A percentile compares a stretch with the other conserved stretches of the same genome.
Conservation (phyloP, 30 jellyfish, hydroid and myxozoan genomes). For the Catostylus mosaicus region DNA sequence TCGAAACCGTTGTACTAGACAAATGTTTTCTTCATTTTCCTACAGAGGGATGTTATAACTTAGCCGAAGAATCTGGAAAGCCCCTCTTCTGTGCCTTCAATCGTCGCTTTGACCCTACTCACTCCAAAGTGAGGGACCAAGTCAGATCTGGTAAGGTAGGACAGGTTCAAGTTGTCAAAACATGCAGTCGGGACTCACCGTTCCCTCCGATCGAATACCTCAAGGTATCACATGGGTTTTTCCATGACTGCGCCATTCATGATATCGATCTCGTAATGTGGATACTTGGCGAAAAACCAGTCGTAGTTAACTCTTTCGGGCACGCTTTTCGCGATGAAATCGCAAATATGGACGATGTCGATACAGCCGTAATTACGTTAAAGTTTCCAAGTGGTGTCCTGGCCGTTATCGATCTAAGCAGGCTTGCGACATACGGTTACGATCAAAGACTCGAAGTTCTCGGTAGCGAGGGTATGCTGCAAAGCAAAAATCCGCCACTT, state of each 20-base stretch:
- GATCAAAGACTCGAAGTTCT: constrained; percentile 96
- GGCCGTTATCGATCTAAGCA: constrained; percentile 81
- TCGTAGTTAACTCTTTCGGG: constrained; percentile 83
- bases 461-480: constrained; percentile 94
- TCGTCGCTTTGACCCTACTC: constrained; percentile 97
- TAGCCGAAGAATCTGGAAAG: constrained; percentile 67
- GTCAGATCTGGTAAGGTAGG: constrained; percentile 87
- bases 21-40: too few species aligned
- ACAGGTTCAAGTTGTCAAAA: constrained; percentile 77
- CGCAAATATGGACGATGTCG: constrained; percentile 87
- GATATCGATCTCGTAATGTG: constrained; percentile 91
- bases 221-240: constrained; percentile 89
- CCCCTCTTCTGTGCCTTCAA: constrained; percentile 97
- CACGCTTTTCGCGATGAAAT: constrained; percentile 69
- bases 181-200: constrained; percentile 96
- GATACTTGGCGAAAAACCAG: constrained; percentile 83
- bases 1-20: too few species aligned
- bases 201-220: constrained; percentile 88
- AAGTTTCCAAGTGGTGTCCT: constrained; percentile 90
- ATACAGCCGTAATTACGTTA: constrained; percentile 84
- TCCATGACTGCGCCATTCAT: constrained; percentile 97
- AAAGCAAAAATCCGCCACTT: constrained; percentile 70
- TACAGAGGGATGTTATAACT: constrained; percentile 76
- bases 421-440: constrained; percentile 95
- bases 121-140: constrained; percentile 73